Conservation (phyloP, 2,113 vertebrate species). For the Oreocharis arfaki region DNA sequence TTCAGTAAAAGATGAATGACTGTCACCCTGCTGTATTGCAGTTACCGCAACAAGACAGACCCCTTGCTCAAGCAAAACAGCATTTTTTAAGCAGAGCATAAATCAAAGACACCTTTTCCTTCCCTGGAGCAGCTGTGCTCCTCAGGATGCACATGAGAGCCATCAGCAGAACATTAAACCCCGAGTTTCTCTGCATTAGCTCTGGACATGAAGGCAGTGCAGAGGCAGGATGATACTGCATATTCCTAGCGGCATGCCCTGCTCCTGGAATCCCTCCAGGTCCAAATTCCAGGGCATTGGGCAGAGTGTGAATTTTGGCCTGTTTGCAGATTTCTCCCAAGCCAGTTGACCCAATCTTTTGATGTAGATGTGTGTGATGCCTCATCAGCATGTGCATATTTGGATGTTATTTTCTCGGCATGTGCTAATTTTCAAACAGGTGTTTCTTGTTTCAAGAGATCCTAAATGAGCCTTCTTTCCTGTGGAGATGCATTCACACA, state of each 20-base stretch:
- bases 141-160: neutral
- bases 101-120: neutral
- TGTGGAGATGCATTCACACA: constrained; percentile 48
- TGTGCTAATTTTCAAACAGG: constrained; percentile 56
- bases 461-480: constrained; percentile 58
- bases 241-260: neutral
- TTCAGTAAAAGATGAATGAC: neutral
- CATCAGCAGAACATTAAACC: neutral
- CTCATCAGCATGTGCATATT: constrained; percentile 40
- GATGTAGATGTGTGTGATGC: neutral
- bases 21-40: neutral
- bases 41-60: neutral
- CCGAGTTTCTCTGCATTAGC: neutral
- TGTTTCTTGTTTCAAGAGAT: constrained; percentile 65
- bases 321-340: constrained; percentile 20
- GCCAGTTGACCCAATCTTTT: neutral
- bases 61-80: neutral
- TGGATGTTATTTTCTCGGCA: constrained; percentile 46
- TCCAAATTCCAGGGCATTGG: constrained; percentile 35
- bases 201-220: neutral
- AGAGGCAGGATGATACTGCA: neutral
- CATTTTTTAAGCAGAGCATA: neutral
- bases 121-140: neutral
- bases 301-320: constrained; percentile 46
- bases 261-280: constrained; percentile 39